Base-by-base conservation (phyloP, 1,140 invertebrate genomes). In the Drosophila ercepeae region DNA sequence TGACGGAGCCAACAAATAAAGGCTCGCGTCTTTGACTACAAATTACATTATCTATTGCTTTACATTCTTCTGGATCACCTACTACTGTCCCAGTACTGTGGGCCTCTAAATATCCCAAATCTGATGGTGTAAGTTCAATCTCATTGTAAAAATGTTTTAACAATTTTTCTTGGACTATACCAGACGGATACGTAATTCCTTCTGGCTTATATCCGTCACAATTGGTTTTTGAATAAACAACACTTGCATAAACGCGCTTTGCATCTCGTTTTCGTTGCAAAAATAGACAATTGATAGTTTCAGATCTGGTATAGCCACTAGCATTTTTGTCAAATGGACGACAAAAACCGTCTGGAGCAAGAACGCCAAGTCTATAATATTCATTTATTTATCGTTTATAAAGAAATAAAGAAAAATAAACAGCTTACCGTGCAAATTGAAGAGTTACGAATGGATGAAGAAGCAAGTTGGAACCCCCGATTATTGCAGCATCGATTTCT, bases 181-280 rank as follows among this genome's bases (percentile, higher is more conserved):
- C 96, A 1, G 96, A 97, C 0, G 98, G 98, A 89, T 97, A 99
- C 0, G 97, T 98, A 60, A 99, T 98, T 11, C 96, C 96, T 88
- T 96, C 95, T 23, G 95, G 94, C 90, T 98, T 98, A 91, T 95
- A 97, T 0, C 97, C 97, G 92, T 98, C 97, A 79, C 95, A 96
- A 92, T 98, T 98, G 5, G 93, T 94, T 81, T 94, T 94, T 0
- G 93, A 89, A 54, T 90, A 88, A 39, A 90, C 52, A 2, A 89
- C 68, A 21, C 93, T 94, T 0, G 94, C 94, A 79, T 97, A 97
- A 5, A 96, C 92, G 50, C 97, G 92, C 77, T 94, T 95, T 0
- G 97, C 95, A 78, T 95, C 92, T 71, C 95, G 94, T 1, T 94
- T 93, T 82, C 96, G 97, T 91, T 99, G 98, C 5, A 99, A 89